Percentiles rank a stretch among this genome's conserved stretches.
Conservation (phyloP, 2,113 vertebrate genomes). For the Heloderma charlesbogerti region DNA sequence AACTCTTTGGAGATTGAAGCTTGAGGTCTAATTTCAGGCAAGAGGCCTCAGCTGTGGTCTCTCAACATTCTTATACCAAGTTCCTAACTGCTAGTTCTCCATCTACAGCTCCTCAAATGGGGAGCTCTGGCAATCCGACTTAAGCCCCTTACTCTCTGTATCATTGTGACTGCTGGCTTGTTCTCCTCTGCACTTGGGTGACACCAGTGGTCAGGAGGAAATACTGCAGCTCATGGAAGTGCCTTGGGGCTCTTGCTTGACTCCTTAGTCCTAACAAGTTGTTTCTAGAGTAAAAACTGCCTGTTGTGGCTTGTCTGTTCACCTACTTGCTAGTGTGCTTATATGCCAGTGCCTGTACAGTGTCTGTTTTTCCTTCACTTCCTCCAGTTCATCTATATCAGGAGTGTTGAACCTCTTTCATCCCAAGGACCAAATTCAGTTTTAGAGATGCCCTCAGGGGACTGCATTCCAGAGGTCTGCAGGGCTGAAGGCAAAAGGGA, state of each 20-base stretch:
- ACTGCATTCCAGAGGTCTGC: no score
- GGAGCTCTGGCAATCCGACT: background rate
- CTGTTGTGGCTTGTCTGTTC: background rate
- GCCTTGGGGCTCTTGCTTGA: background rate
- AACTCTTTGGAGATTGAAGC: background rate
- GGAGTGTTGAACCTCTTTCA: no score
- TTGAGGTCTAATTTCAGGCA: background rate
- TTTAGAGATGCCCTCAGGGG: no score
- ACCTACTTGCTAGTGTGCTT: no score
- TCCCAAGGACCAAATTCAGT: no score
- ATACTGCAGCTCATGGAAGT: background rate
- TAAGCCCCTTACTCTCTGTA: background rate
- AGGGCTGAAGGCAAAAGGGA: no score
- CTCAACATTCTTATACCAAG: background rate
- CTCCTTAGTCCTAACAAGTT: background rate
- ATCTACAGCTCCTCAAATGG: background rate
- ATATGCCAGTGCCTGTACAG: no score
- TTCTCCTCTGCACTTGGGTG: background rate
- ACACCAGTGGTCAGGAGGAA: background rate
- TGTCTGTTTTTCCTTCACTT: no score
- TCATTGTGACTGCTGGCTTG: background rate
- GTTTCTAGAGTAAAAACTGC: background rate
- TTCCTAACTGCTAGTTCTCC: background rate
- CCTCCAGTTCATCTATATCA: no score
- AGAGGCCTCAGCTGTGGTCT: background rate